phyloP scores from a whole-genome alignment of 2,113 vertebrate species.

The Silurus meridionalis region DNA sequence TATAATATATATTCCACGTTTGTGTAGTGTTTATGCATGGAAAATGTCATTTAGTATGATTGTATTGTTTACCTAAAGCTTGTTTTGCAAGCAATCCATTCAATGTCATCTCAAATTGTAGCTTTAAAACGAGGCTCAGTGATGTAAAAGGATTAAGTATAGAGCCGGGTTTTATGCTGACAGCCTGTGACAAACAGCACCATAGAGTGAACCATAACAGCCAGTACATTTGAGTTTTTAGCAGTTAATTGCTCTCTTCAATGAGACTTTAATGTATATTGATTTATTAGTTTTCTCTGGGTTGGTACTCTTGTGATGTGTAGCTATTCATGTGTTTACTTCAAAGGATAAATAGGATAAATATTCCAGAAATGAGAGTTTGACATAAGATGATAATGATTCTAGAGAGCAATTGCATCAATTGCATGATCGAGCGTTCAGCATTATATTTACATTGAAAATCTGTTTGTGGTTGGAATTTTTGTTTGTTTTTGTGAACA shows the following conservation, averaged over 20 bases:
- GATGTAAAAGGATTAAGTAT: not conserved
- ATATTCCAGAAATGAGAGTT: conserved; percentile 43
- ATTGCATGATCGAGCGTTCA: not conserved
- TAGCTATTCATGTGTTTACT: conserved; percentile 65
- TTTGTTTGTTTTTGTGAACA: not conserved
- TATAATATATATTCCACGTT: not conserved
- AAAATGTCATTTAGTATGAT: not conserved
- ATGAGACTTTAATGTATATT: not conserved
- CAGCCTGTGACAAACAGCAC: not conserved
- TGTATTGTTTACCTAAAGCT: not conserved
- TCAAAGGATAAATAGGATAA: conserved; percentile 36
- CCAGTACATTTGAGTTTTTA: not conserved
- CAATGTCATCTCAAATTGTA: not conserved
- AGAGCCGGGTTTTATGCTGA: not conserved
- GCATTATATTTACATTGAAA: not conserved
- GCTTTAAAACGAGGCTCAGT: not conserved
- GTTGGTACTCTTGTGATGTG: conserved; percentile 59
- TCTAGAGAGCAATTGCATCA: not conserved
- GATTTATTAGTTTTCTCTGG: conserved; percentile 60
- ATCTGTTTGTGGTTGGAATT: not conserved
- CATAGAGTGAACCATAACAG: not conserved
- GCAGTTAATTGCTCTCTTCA: not conserved
- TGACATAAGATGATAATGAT: not conserved
- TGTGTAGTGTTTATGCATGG: not conserved
- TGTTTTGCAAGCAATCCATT: not conserved